phyloP scores from a whole-genome alignment of 2,888 invertebrate genomes.

The Oxycera nigricornis region DNA sequence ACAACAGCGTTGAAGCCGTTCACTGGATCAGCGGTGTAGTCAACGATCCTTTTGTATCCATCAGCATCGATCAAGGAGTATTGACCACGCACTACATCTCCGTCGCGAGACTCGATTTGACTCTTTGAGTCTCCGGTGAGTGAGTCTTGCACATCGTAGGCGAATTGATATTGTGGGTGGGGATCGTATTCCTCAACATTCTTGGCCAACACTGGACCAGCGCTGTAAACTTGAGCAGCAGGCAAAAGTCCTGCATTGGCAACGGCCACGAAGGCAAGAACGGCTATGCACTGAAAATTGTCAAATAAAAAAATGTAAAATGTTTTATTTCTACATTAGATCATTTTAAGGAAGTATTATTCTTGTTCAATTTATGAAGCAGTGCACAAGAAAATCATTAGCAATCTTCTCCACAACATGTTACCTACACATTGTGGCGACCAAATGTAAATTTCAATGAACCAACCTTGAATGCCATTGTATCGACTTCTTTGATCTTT shows the following conservation, averaged over 20 bases:
- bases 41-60: slow-evolving; percentile 67
- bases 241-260: slow-evolving; percentile 52
- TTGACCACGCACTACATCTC: slow-evolving; percentile 66
- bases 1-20: slow-evolving; percentile 49
- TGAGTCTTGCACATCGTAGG: slow-evolving; percentile 60
- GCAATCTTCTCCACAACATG: no score
- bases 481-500: neutral
- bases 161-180: slow-evolving; percentile 58
- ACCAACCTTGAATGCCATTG: slow-evolving; percentile 60
- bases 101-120: slow-evolving; percentile 67
- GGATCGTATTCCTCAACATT: slow-evolving; percentile 50
- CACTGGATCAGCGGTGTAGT: slow-evolving; percentile 61
- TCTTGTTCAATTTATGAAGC: no score
- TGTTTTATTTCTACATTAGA: no score
- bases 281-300: slow-evolving; percentile 51
- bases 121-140: slow-evolving; percentile 60
- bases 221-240: slow-evolving; percentile 39
- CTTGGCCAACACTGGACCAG: slow-evolving; percentile 48
- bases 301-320: no score
- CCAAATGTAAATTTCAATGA: neutral
- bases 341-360: no score
- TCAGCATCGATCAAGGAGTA: slow-evolving; percentile 63
- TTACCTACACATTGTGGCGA: no score
- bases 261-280: slow-evolving; percentile 53
- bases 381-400: no score